Percentiles rank a stretch among this genome's conserved stretches.
These are phyloP conservation scores for Sebastolobus alascanus DNA, from an alignment of 2,797 vertebrate genomes.

Conservation along the genomic window DNA sequence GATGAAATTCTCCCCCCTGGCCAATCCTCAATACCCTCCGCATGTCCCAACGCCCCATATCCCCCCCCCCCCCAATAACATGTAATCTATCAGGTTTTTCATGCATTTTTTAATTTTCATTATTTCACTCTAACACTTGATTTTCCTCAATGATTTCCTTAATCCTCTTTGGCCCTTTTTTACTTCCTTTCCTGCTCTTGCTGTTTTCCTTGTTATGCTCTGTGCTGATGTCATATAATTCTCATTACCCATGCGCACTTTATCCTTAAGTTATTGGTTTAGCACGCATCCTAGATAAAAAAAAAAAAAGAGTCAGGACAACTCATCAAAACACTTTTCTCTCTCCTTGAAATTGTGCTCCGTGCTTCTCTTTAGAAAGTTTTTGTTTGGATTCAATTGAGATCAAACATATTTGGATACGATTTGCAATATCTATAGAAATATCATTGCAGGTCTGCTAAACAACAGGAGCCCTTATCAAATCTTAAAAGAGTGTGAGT, in stretches of 20 bases:
- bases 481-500: background rate
- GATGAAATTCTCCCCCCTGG: conserved; percentile 65
- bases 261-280: background rate
- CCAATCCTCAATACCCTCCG: conserved; percentile 77
- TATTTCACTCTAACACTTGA: conserved; percentile 23
- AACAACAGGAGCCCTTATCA: background rate
- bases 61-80: conserved; percentile 9
- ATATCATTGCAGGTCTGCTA: background rate
- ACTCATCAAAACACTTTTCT: background rate
- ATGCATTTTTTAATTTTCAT: conserved; percentile 77
- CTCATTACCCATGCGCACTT: background rate
- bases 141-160: conserved; percentile 35
- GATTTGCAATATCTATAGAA: background rate
- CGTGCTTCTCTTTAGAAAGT: background rate
- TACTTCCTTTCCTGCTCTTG: conserved; percentile 1
- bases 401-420: background rate
- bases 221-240: conserved; percentile 22
- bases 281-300: background rate
- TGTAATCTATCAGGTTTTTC: background rate
- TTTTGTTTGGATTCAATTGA: background rate
- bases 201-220: conserved; percentile 28
- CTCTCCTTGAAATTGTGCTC: background rate
- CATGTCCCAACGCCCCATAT: conserved; percentile 75
- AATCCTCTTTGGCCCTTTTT: conserved; percentile 23
- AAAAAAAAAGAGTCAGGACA: background rate